Evolutionary conservation across 2,888 invertebrate genomes (phyloP).

Genomic region (Thelaira solivaga): DNA sequence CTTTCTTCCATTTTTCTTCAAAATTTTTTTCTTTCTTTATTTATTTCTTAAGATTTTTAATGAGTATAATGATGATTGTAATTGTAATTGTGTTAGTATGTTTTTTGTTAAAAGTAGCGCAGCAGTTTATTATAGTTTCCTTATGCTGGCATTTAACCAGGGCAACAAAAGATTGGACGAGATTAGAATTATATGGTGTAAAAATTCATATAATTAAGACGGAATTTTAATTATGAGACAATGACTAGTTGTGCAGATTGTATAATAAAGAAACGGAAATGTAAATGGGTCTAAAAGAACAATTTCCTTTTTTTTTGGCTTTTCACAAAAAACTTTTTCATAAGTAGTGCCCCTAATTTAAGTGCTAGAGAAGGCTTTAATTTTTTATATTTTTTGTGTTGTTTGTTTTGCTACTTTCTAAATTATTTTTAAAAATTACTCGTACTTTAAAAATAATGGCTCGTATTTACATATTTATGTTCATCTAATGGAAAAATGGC

Average conservation of each 20-base stretch:
- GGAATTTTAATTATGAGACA: constrained; percentile 55
- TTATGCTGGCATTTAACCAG: constrained; percentile 51
- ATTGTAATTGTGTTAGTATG: constrained; percentile 1
- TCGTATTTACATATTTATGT: not conserved
- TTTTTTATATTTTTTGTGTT: not conserved
- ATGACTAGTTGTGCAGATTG: constrained; percentile 28
- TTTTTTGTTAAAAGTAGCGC: constrained; percentile 6
- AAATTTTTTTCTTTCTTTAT: too few relatives aligned
- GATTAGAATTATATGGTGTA: constrained; percentile 55
- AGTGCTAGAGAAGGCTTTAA: too few relatives aligned
- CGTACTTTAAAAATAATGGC: not conserved
- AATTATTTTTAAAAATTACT: not conserved
- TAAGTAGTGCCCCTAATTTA: too few relatives aligned
- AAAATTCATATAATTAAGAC: constrained; percentile 51
- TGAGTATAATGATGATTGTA: constrained; percentile 38
- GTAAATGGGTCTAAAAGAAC: not conserved
- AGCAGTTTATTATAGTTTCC: constrained; percentile 33
- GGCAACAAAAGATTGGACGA: constrained; percentile 43
- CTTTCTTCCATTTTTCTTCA: not conserved
- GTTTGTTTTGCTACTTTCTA: not conserved
- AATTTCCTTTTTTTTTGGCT: not conserved
- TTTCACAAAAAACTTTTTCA: not conserved
- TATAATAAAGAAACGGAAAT: constrained; percentile 29
- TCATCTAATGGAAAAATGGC: not conserved
- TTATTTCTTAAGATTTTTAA: constrained; percentile 21